phyloP scores from a whole-genome alignment of 2,797 vertebrate species.

The Melanotaenia nigrans region DNA sequence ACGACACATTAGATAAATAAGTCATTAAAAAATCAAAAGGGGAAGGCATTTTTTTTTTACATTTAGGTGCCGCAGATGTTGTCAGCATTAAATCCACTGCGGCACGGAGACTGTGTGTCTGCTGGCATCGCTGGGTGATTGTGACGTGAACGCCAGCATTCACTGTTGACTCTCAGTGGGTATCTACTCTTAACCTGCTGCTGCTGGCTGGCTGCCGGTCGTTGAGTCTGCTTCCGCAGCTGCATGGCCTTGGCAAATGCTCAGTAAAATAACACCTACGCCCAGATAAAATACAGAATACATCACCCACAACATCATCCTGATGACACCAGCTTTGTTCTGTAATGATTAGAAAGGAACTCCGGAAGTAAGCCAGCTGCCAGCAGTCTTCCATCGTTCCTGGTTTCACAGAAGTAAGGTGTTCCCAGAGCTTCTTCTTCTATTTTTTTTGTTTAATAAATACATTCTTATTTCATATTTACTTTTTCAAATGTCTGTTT shows the following conservation, averaged over 20 bases:
- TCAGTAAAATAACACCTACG: background rate
- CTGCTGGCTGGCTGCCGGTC: constrained; percentile 44
- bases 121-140: constrained; percentile 45
- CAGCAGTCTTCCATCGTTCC: background rate
- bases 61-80: constrained; percentile 39
- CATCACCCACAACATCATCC: constrained; percentile 2
- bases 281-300: background rate
- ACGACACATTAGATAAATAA: no score
- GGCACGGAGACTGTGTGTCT: constrained; percentile 43
- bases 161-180: constrained; percentile 59
- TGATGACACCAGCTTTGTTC: constrained; percentile 5
- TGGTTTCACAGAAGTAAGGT: background rate
- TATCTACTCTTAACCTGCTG: constrained; percentile 47
- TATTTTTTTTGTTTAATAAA: background rate
- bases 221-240: constrained; percentile 18
- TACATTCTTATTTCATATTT: background rate
- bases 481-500: background rate
- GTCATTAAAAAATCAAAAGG: no score
- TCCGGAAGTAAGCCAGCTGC: background rate
- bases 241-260: constrained; percentile 11
- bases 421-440: background rate
- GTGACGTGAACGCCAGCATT: constrained; percentile 55
- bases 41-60: no score
- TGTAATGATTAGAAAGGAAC: constrained; percentile 2
- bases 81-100: constrained; percentile 42